A percentile compares a stretch with the other conserved stretches of the same genome.
Evolutionary conservation across 2,888 invertebrate species (phyloP).

Genomic region (Perithous albicinctus): DNA sequence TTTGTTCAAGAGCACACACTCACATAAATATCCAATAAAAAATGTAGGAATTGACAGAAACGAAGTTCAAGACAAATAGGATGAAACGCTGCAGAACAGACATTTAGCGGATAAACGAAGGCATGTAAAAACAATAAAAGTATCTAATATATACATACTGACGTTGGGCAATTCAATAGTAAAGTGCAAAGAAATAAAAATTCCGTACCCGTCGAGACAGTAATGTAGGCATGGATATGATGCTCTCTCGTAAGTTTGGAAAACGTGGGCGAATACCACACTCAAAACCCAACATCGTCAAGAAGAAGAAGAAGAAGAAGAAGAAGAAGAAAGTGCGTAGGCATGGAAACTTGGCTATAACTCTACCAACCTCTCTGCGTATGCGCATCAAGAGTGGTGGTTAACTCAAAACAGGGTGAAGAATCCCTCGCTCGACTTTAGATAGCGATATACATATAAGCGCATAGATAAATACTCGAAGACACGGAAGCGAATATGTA

Average conservation of each 20-base stretch:
- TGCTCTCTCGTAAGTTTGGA: not conserved
- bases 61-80: not conserved
- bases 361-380: not conserved
- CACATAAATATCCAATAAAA: conserved; percentile 26
- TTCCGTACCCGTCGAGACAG: not conserved
- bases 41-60: not conserved
- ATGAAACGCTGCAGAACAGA: not conserved
- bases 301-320: not conserved
- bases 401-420: conserved; percentile 18
- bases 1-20: conserved; percentile 1
- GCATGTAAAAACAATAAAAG: not conserved
- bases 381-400: not conserved
- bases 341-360: conserved; percentile 14
- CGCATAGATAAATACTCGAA: conserved; percentile 2
- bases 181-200: not conserved
- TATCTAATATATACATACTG: not conserved
- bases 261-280: not conserved
- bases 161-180: not conserved
- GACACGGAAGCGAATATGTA: not conserved
- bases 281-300: not conserved
- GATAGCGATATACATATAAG: conserved; percentile 5
- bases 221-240: not conserved
- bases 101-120: not conserved
- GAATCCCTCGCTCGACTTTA: conserved; percentile 23
- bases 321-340: conserved; percentile 30